Evolutionary conservation across 2,888 invertebrate species (phyloP), one percentile per base, ranked within the genome.

Genomic region (Nasonovia ribisnigri): DNA sequence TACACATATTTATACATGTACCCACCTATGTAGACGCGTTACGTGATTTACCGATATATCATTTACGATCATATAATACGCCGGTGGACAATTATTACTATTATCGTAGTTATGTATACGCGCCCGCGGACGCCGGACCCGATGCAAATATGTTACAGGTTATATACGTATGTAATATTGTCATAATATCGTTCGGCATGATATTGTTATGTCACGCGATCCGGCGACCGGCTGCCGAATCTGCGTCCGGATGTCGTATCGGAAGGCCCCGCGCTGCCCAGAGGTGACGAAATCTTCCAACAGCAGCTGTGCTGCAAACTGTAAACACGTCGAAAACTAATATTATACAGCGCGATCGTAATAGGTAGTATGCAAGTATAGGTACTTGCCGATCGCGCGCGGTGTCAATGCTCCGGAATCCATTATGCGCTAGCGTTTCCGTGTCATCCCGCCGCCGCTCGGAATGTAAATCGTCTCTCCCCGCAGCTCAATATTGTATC

Each of bases 371-470:
- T 29, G 86, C 46, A 1, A 11, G 77, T 84, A 29, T 26, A 36
- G n/a, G n/a, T 51, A 84, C 84, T n/a, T n/a, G 11, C 11, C 5
- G 43, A 43, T 43, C 6, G 57, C 57, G 51, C 57, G n/a, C 46
- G 48, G 60, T 92, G 92, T 92, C 92, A 92, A 92, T 67, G 92
- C 87, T 92, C 92, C 92, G 87, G 92, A 92, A 92, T 92, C 48
- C 48, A 92, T 92, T 92, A 92, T 16, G 24, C 42, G 86, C 43
- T n/a, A 43, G 46, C 60, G 60, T 86, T 91, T 91, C 86, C 86
- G 57, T 92, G 87, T 92, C 60, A 60, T 60, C 29, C 84, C 42
- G 46, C 20, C 43, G 54, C 43, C 48, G 10, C 51, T 20, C 54
- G 43, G 54, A 54, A 84, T 91, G 86, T 86, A 86, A 91, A 86